phyloP scores from a whole-genome alignment of 2,888 invertebrate species.

The Drosophila hamatofila region DNA sequence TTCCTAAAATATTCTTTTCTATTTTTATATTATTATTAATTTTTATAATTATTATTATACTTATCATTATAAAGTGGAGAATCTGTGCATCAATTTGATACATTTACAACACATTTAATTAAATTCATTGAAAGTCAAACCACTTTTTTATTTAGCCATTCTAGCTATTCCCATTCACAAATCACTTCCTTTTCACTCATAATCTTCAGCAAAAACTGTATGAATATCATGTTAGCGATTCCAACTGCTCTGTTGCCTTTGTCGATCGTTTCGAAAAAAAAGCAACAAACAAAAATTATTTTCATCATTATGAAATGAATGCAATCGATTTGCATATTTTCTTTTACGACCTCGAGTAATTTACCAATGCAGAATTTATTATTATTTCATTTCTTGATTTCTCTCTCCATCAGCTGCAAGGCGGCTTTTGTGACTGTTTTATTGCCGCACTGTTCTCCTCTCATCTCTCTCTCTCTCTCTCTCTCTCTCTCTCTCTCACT shows the following conservation, averaged over 20 bases:
- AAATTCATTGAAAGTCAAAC: too few species aligned
- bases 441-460: conserved; percentile 36
- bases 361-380: conserved; percentile 80
- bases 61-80: too few species aligned
- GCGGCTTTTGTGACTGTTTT: conserved; percentile 65
- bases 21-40: too few species aligned
- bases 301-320: conserved; percentile 77
- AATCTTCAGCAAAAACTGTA: background rate
- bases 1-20: too few species aligned
- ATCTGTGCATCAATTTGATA: too few species aligned
- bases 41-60: too few species aligned
- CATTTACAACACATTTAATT: too few species aligned
- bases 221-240: background rate
- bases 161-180: too few species aligned
- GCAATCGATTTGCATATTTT: conserved; percentile 81
- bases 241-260: conserved; percentile 1
- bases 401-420: conserved; percentile 69
- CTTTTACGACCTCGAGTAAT: conserved; percentile 76
- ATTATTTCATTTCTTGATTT: conserved; percentile 77
- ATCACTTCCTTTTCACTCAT: background rate
- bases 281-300: conserved; percentile 59
- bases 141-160: too few species aligned
- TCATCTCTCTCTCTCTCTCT: background rate
- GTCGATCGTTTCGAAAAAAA: conserved; percentile 22
- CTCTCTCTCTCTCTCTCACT: conserved; percentile 15